Base-by-base conservation (phyloP, 35 echinoderm and acorn worm species). In the Ptychodera flava region DNA sequence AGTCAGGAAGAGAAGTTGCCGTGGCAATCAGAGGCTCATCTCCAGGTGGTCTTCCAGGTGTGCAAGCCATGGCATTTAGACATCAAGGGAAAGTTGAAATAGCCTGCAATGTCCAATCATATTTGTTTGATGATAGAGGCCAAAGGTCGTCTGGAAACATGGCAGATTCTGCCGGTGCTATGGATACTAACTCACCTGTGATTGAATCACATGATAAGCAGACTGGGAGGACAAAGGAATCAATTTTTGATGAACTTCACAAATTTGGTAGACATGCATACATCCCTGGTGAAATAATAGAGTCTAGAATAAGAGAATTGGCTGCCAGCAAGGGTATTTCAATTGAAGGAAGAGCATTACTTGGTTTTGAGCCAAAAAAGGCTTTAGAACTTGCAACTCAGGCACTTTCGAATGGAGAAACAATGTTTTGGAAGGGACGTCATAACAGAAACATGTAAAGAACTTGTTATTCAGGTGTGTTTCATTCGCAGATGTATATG, bases 61-160 rank as follows among this genome's bases (percentile, higher is more conserved):
- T 97, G 1, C 92, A 93, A 80, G 87, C 90, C 28, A 97, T 97
- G 95, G 95, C 95, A 16, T 97, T 97, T 53, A 78, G 89, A 31
- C 95, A 97, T 89, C 79, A 87, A 31, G 90, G 92, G 34, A 89
- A 85, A 29, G 87, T 97, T 30, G 95, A 97, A 82, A 89, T 97
- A 6, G 95, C 95, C 12, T 97, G 95, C 84, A 97, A 97, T 81
- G 92, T 97, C 30, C 91, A 93, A 81, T 88, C 89, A 38, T 80
- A 30, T 79, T 29, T 32, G 29, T 29, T 27, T 0, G 36, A 34
- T 31, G 84, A 86, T 22, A 16, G 15, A 77, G 76, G n/a, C 15
- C n/a, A 15, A 16, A 16, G 76, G n/a, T 16, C 15, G n/a, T 16
- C 15, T 16, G n/a, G 76, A 77, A 33, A 78, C 85, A 86, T n/a